Base-by-base conservation (phyloP, 2,797 vertebrate species). In the Falco rusticolus region DNA sequence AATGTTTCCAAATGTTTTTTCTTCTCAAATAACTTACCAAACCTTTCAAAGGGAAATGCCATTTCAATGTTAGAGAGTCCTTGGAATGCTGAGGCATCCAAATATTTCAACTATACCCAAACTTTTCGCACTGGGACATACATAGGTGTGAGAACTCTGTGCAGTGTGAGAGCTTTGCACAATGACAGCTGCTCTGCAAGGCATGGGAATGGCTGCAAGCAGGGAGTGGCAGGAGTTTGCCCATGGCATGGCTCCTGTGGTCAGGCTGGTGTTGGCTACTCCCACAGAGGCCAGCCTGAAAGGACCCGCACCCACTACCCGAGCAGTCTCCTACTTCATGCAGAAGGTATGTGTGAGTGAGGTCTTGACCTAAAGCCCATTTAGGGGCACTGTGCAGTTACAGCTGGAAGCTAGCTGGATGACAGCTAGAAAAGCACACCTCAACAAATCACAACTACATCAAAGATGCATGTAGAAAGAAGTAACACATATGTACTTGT, bases 1-100 rank as follows among this genome's bases (percentile, higher is more conserved):
- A 94, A 86, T 72, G 16, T 86, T 95, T 91, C 95, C 59, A 95
- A 95, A 93, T 88, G 25, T 33, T 93, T 92, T 89, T 90, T 59
- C 48, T 91, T 84, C 82, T 94, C 83, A 88, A 91, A 69, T 88
- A 78, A 70, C 65, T 91, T 81, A 80, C 43, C 82, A 82, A 90
- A 84, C 59, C 41, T 81, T 95, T 92, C 12, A 59, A 93, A 94
- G 81, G 59, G 34, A 94, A 94, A 96, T 91, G 47, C 7, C 66
- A 59, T 93, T 96, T 88, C 54, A 94, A 50, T 37, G 54, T 88
- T 93, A 94, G 84, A 1, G 6, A 94, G 91, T 90, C 59, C 28
- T 88, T 82, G 50, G 50, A 39, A 63, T 91, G 16, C 31, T n/a
- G 9, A 43, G 76, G 28, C 1, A 1, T 88, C n/a, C 57, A 70